A percentile compares a stretch with the other conserved stretches of the same genome.
phyloP scores from a whole-genome alignment of 2,113 vertebrate species.

The Elephas maximus region DNA sequence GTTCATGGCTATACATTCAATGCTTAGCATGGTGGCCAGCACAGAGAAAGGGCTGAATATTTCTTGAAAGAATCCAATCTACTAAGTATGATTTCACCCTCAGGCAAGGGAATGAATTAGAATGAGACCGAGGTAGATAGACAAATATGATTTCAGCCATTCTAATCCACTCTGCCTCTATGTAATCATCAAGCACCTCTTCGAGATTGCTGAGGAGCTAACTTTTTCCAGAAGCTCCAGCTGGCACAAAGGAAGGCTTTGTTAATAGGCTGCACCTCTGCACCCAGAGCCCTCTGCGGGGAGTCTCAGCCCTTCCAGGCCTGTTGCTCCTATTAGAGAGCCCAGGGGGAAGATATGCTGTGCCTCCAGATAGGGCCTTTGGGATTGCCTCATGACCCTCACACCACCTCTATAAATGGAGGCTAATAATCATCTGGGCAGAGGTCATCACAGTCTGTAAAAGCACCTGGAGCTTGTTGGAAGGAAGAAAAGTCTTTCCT shows the following conservation, averaged over 20 bases:
- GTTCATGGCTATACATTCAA: neutral
- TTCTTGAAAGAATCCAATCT: conserved; percentile 1
- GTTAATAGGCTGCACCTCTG: neutral
- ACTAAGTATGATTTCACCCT: neutral
- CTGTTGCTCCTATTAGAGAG: neutral
- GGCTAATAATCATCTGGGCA: conserved; percentile 20
- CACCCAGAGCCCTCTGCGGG: neutral
- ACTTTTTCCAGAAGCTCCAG: conserved; percentile 62
- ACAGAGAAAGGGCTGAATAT: neutral
- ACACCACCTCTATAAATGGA: conserved; percentile 67
- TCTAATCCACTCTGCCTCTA: conserved; percentile 32
- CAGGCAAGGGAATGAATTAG: neutral
- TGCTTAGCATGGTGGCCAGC: neutral
- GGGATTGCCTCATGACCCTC: conserved; percentile 53
- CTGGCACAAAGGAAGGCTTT: conserved; percentile 74
- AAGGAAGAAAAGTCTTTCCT: conserved; percentile 52
- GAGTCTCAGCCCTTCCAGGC: neutral
- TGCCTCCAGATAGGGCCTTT: conserved; percentile 52
- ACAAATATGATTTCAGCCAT: conserved; percentile 36
- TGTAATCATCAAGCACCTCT: conserved; percentile 46
- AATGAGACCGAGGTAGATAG: conserved; percentile 30
- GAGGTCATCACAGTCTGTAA: conserved; percentile 60
- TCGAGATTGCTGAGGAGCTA: neutral
- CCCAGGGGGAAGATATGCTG: neutral
- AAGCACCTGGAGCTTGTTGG: conserved; percentile 49